These are phyloP conservation scores for Sarcophaga subvicina DNA, from an alignment of 2,888 invertebrate genomes.

Conservation along the genomic window DNA sequence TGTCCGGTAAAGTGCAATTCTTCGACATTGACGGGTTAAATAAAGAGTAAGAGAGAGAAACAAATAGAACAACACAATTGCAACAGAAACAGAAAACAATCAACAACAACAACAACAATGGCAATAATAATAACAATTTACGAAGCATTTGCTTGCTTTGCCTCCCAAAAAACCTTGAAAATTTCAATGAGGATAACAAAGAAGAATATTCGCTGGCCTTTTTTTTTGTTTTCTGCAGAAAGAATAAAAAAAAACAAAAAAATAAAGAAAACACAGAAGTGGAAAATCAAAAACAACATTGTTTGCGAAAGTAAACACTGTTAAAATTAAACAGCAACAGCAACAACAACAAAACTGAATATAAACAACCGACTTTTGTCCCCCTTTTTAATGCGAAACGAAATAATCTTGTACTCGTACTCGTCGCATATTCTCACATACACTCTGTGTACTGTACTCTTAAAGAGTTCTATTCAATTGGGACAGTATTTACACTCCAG, in stretches of 20 bases:
- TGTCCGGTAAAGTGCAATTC: conserved; percentile 29
- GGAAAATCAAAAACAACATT: conserved; percentile 61
- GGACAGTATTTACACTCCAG: conserved; percentile 78
- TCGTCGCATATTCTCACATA: not conserved
- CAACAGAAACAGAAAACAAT: conserved; percentile 36
- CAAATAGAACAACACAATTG: conserved; percentile 5
- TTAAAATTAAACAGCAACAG: conserved; percentile 69
- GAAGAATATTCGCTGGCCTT: conserved; percentile 48
- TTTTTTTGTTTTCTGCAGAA: conserved; percentile 32
- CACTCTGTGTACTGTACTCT: not conserved
- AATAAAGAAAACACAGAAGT: conserved; percentile 38
- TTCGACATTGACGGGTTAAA: conserved; percentile 19
- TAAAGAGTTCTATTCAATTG: conserved; percentile 70
- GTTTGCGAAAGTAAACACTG: conserved; percentile 75
- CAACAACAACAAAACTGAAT: conserved; percentile 31
- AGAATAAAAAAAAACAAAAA: conserved; percentile 29
- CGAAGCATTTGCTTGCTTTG: conserved; percentile 41
- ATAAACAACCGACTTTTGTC: conserved; percentile 23
- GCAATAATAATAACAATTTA: conserved; percentile 34
- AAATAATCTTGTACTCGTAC: not conserved
- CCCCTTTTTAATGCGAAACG: conserved; percentile 8
- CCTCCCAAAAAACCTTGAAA: conserved; percentile 71
- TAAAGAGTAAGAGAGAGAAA: not conserved
- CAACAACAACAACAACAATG: conserved; percentile 49
- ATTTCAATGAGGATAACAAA: conserved; percentile 65